Conservation (phyloP, 2,113 vertebrate species). For the Orientallactaga bullata region DNA sequence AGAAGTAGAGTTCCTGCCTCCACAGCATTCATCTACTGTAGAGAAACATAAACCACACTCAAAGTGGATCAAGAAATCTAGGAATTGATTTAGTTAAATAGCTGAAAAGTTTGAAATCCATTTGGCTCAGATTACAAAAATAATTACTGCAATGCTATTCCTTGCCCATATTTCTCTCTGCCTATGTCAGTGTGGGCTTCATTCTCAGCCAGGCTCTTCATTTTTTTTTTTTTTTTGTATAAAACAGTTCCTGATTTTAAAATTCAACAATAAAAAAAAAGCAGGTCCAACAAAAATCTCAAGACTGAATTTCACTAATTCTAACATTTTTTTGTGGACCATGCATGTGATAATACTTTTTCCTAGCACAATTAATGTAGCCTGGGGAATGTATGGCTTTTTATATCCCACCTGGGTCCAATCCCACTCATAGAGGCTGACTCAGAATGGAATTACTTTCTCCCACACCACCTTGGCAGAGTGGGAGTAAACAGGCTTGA, state of each 20-base stretch:
- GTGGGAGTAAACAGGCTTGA: not conserved
- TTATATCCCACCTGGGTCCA: not conserved
- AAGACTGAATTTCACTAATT: slow-evolving; percentile 14
- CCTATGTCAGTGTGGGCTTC: not conserved
- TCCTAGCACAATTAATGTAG: not conserved
- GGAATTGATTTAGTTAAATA: not conserved
- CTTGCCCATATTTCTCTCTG: not conserved
- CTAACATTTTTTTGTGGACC: not conserved
- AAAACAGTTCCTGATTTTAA: not conserved
- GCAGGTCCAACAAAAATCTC: not conserved
- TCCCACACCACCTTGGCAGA: not conserved
- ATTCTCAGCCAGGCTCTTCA: not conserved
- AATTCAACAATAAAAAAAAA: not conserved
- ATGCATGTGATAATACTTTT: not conserved
- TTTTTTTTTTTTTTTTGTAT: slow-evolving; percentile 4
- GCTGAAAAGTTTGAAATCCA: not conserved
- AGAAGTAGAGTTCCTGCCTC: slow-evolving; percentile 10
- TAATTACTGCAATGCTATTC: not conserved
- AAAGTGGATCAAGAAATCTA: not conserved
- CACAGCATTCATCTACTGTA: not conserved
- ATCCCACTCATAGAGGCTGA: not conserved
- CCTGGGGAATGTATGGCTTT: not conserved
- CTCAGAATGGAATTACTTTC: slow-evolving; percentile 26
- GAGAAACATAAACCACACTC: not conserved
- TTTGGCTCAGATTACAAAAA: not conserved